Conservation (phyloP, 2,797 vertebrate genomes). For the Argyrosomus regius region DNA sequence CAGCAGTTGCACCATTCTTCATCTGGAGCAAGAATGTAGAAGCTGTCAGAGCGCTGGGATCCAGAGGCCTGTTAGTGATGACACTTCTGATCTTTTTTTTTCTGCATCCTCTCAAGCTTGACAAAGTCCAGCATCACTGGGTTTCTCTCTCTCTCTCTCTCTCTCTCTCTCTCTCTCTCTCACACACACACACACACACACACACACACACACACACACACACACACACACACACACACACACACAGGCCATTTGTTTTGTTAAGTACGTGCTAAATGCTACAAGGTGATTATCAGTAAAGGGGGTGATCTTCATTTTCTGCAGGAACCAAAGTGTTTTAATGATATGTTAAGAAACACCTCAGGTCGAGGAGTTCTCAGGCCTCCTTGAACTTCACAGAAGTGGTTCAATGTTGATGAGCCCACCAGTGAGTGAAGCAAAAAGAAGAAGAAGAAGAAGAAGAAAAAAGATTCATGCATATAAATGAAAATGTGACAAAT, state of each 20-base stretch:
- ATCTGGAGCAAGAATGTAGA: conserved; percentile 78
- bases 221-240: conserved; percentile 50
- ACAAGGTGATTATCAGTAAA: conserved; percentile 88
- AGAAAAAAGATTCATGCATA: too few relatives aligned
- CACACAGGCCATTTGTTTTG: conserved; percentile 91
- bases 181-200: conserved; percentile 29
- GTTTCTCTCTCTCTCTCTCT: conserved; percentile 40
- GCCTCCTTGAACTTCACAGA: conserved; percentile 85
- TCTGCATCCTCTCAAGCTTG: conserved; percentile 70
- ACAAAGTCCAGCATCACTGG: conserved; percentile 79
- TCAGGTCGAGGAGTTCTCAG: conserved; percentile 61
- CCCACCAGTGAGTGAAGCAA: neutral
- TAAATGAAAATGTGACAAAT: conserved; percentile 2
- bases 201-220: conserved; percentile 9
- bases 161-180: conserved; percentile 28
- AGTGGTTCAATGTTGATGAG: conserved; percentile 47
- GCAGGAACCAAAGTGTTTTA: conserved; percentile 44
- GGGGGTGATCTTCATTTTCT: conserved; percentile 57
- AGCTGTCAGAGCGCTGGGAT: conserved; percentile 61
- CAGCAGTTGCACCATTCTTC: conserved; percentile 71
- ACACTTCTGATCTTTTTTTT: conserved; percentile 82
- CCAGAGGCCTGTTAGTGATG: conserved; percentile 73
- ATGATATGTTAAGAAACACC: conserved; percentile 72
- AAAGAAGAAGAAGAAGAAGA: too few relatives aligned
- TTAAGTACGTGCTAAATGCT: conserved; percentile 92